Conservation (phyloP, 2,888 invertebrate genomes). For the Tenthredo amoena region DNA sequence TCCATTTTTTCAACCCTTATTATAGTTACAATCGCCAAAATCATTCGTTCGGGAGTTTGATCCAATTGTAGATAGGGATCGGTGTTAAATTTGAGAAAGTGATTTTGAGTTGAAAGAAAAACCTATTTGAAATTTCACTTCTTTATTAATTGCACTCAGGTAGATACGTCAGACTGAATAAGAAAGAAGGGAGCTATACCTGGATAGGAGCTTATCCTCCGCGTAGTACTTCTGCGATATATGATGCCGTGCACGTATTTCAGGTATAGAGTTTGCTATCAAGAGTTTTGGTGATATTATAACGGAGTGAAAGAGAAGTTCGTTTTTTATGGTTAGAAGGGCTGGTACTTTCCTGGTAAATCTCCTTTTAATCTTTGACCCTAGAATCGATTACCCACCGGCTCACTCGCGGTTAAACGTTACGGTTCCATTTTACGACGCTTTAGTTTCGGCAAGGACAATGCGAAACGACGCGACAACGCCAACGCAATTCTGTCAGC, state of each 20-base stretch:
- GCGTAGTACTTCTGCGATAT: background rate
- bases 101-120: background rate
- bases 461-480: slow-evolving; percentile 38
- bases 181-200: background rate
- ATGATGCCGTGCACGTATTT: background rate
- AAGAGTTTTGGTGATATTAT: slow-evolving; percentile 11
- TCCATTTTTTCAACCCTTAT: background rate
- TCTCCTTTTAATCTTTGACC: slow-evolving; percentile 14
- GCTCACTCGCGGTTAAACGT: background rate
- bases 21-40: background rate
- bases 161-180: background rate
- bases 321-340: background rate
- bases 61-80: background rate
- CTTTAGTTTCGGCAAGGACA: slow-evolving; percentile 30
- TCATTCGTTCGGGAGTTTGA: background rate
- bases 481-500: slow-evolving; percentile 23
- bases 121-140: background rate
- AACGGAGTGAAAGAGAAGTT: slow-evolving; percentile 22
- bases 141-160: background rate
- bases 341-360: background rate
- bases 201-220: background rate
- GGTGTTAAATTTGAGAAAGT: background rate
- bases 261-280: background rate
- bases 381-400: background rate
- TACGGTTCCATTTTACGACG: slow-evolving; percentile 1